Conservation (phyloP, 2,888 invertebrate genomes). For the Pollenia labialis region DNA sequence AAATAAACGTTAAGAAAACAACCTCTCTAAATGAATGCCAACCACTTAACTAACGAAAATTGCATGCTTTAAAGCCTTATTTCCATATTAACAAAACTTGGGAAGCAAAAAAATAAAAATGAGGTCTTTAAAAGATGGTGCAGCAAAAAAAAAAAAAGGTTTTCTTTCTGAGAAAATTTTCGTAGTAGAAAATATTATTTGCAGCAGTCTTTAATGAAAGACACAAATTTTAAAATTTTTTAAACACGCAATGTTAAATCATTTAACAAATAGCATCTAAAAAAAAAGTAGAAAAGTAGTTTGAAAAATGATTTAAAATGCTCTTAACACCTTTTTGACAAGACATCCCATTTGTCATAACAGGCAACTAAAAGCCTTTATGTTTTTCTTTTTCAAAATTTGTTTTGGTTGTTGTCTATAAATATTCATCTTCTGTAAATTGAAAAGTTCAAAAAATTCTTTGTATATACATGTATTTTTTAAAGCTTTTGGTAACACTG, state of each 20-base stretch:
- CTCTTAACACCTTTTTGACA: slow-evolving; percentile 77
- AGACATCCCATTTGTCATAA: slow-evolving; percentile 76
- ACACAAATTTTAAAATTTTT: slow-evolving; percentile 49
- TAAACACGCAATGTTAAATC: slow-evolving; percentile 63
- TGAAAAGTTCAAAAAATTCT: slow-evolving; percentile 29
- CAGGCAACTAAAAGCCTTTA: slow-evolving; percentile 53
- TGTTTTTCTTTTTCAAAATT: not conserved
- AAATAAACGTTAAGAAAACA: slow-evolving; percentile 50
- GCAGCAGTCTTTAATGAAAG: slow-evolving; percentile 7
- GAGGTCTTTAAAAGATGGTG: slow-evolving; percentile 55
- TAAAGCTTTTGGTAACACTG: slow-evolving; percentile 12
- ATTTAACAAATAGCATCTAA: slow-evolving; percentile 32
- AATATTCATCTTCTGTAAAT: slow-evolving; percentile 38
- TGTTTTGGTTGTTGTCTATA: not conserved
- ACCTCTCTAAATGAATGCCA: slow-evolving; percentile 6
- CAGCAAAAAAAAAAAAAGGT: slow-evolving; percentile 9
- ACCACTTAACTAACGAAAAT: slow-evolving; percentile 9
- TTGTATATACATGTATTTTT: not conserved
- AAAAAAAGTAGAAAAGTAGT: slow-evolving; percentile 9
- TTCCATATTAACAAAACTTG: slow-evolving; percentile 22
- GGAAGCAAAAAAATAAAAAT: slow-evolving; percentile 10
- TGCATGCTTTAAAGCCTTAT: slow-evolving; percentile 45
- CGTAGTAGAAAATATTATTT: slow-evolving; percentile 2
- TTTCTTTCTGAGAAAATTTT: slow-evolving; percentile 43
- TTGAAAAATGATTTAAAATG: slow-evolving; percentile 72